Percentiles rank a stretch among this genome's conserved stretches.
Conservation (phyloP, 2,113 vertebrate genomes). For the Neopipo cinnamomea region DNA sequence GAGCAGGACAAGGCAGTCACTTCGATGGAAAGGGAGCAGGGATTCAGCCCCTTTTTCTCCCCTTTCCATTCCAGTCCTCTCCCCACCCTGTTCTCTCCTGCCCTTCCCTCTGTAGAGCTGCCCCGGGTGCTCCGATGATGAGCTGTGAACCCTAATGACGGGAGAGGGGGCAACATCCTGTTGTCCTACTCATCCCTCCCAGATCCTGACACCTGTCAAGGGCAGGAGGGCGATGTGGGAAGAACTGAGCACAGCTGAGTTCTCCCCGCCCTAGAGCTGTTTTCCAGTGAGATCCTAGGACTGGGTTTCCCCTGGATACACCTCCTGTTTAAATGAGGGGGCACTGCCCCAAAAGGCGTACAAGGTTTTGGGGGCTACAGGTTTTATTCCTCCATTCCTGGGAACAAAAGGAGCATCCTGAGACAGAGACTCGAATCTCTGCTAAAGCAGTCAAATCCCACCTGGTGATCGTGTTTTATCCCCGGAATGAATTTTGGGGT, state of each 20-base stretch:
- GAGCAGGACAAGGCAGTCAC: neutral
- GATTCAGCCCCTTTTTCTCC: neutral
- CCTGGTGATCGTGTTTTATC: neutral
- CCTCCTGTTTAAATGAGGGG: neutral
- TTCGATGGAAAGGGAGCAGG: neutral
- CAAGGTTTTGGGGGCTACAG: fast-evolving
- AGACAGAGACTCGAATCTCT: neutral
- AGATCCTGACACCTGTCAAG: neutral
- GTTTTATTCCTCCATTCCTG: neutral
- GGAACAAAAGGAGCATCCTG: neutral
- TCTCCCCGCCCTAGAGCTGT: neutral
- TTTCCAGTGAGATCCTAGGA: neutral
- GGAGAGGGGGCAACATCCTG: neutral
- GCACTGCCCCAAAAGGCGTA: fast-evolving
- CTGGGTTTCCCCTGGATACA: neutral
- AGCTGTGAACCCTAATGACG: neutral
- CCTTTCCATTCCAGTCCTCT: neutral
- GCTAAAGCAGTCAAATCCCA: neutral
- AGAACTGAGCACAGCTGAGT: neutral
- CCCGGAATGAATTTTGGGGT: neutral
- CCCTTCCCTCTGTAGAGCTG: neutral
- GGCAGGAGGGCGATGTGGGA: neutral
- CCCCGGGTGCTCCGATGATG: fast-evolving
- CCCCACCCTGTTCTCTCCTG: neutral
- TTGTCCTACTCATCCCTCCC: neutral